phyloP scores from a whole-genome alignment of 2,113 vertebrate species.

The Girardinichthys multiradiatus region DNA sequence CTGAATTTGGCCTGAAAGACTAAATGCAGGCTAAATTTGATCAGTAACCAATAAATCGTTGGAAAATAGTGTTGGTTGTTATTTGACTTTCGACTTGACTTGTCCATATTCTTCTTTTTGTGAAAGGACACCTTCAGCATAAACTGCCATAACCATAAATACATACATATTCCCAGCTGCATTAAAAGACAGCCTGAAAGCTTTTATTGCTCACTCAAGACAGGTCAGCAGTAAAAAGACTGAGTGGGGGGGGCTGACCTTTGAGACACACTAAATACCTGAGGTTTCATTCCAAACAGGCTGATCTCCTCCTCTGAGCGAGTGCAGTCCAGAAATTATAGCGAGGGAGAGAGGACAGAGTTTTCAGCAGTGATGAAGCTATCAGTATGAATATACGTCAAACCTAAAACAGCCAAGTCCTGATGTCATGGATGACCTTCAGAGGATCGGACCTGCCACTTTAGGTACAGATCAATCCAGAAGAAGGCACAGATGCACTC shows the following conservation, averaged over 20 bases:
- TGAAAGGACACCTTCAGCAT: slow-evolving; percentile 23
- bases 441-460: slow-evolving; percentile 80
- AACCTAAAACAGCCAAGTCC: slow-evolving; percentile 62
- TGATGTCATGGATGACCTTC: slow-evolving; percentile 82
- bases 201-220: slow-evolving; percentile 54
- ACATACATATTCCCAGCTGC: slow-evolving; percentile 9
- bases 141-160: slow-evolving; percentile 26
- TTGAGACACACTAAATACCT: slow-evolving; percentile 71
- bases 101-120: slow-evolving; percentile 11
- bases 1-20: neutral
- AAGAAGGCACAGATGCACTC: slow-evolving; percentile 53
- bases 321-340: slow-evolving; percentile 17
- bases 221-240: slow-evolving; percentile 64
- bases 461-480: slow-evolving; percentile 75
- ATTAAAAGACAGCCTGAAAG: slow-evolving; percentile 44
- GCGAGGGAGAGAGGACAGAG: slow-evolving; percentile 18
- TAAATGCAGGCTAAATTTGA: neutral
- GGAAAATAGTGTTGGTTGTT: slow-evolving; percentile 5
- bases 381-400: slow-evolving; percentile 77
- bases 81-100: slow-evolving; percentile 30
- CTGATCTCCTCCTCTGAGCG: slow-evolving; percentile 16
- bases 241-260: slow-evolving; percentile 74
- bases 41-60: slow-evolving; percentile 9
- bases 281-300: slow-evolving; percentile 42
- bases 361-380: slow-evolving; percentile 62